A percentile compares a stretch with the other conserved stretches of the same genome.
Conservation (phyloP, 2,113 vertebrate species). For the Ammodytes marinus region DNA sequence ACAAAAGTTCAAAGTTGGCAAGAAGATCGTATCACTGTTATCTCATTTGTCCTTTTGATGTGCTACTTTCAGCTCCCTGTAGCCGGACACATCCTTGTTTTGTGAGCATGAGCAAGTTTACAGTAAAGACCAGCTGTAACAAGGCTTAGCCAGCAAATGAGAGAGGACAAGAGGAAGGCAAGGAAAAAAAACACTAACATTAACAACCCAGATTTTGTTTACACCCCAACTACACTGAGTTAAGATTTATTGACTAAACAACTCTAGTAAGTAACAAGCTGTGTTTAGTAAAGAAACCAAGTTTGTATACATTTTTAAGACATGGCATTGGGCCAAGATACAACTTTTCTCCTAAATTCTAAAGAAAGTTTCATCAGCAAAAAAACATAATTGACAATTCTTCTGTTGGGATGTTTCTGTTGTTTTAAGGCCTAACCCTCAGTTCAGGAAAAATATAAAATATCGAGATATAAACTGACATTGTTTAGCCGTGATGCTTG, state of each 20-base stretch:
- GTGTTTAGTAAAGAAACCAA: not conserved
- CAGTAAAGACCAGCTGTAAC: not conserved
- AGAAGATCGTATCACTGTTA: slow-evolving; percentile 5
- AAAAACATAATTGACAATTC: not conserved
- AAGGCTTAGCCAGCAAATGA: not conserved
- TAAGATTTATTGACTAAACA: slow-evolving; percentile 11
- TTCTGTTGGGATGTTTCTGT: not conserved
- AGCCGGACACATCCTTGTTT: slow-evolving; percentile 15
- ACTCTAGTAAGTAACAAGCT: not conserved
- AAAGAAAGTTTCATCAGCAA: not conserved
- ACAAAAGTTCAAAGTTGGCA: not conserved
- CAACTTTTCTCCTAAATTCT: not conserved
- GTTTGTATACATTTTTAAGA: slow-evolving; percentile 3
- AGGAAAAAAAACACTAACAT: not conserved
- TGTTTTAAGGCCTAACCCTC: too few species aligned
- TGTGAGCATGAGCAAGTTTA: not conserved
- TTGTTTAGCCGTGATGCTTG: not conserved
- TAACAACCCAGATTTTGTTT: not conserved
- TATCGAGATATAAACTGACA: not conserved
- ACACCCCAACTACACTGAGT: not conserved
- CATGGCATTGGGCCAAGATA: not conserved
- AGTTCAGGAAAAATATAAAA: not conserved
- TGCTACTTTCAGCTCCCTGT: slow-evolving; percentile 20
- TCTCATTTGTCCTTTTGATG: slow-evolving; percentile 21
- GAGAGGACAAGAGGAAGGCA: not conserved